Base-by-base conservation (phyloP, 2,113 vertebrate genomes). In the Tapirus terrestris region DNA sequence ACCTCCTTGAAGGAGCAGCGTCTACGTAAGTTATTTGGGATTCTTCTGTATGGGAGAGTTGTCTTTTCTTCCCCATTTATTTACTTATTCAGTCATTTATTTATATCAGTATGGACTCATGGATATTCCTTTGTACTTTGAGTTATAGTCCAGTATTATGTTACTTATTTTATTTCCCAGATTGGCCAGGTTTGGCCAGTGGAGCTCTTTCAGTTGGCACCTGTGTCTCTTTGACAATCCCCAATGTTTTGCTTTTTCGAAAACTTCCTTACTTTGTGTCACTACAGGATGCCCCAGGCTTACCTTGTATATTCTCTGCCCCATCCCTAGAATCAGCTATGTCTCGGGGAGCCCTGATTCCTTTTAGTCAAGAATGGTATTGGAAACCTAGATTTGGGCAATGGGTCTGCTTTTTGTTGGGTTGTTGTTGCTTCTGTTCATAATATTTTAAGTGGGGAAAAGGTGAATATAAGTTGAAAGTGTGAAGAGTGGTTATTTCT, bases 401-500 rank as follows among this genome's bases (percentile, higher is more conserved):
- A 20, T 79, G 8, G 14, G 27, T 80, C 0, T 58, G 12, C 65
- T 81, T 87, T 88, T 60, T 68, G n/a, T 81, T 36, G n/a, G 45
- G 27, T 2, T 70, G 5, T 27, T 81, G 10, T 80, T 92, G 18
- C 77, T 95, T 75, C 67, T 92, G 20, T 75, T 76, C 43, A 25
- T 75, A 67, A n/a, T 70, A n/a, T 79, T 96, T 90, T 83, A 83
- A 81, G 10, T 89, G 31, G 36, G 23, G 58, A 31, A 87, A 51
- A 43, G 10, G 29, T 77, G 29, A 27, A 8, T 60, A 83, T 60
- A 83, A 72, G 6, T 79, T 60, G 0, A 2, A 87, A 76, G 27
- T 89, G 29, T 88, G 43, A 67, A 53, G 20, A 58, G 13, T 92
- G 85, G n/a, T 92, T 88, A 56, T 95, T 90, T 95, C 51, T 93